A percentile compares a stretch with the other conserved stretches of the same genome.
Conservation (phyloP, 2,113 vertebrate species). For the Sander lucioperca region DNA sequence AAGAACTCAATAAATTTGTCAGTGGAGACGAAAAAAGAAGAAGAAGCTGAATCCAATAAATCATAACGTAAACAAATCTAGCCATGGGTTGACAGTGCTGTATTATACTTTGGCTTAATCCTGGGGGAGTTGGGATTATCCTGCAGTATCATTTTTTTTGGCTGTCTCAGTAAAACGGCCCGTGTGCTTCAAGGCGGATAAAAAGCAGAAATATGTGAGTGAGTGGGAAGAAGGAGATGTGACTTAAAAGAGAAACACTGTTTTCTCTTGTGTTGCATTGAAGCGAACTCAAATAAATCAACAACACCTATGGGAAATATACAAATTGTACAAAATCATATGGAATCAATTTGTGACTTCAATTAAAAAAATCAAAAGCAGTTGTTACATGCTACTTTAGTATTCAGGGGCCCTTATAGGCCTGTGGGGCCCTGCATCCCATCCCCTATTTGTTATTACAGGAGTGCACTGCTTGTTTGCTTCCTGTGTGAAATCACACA, state of each 20-base stretch:
- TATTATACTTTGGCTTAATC: conserved; percentile 69
- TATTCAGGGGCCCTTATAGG: conserved; percentile 33
- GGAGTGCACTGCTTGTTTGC: not conserved
- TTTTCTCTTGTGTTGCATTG: not conserved
- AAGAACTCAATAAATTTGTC: conserved; percentile 76
- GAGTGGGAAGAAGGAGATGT: conserved; percentile 12
- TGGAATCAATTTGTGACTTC: not conserved
- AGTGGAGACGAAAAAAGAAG: conserved; percentile 27
- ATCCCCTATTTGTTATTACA: conserved; percentile 31
- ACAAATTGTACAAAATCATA: not conserved
- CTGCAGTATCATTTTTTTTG: conserved; percentile 61
- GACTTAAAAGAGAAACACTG: conserved; percentile 1
- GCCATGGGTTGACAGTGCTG: conserved; percentile 72
- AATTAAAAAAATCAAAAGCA: conserved; percentile 13
- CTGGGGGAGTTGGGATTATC: conserved; percentile 71
- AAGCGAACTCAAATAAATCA: not conserved
- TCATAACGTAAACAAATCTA: conserved; percentile 77
- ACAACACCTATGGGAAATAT: not conserved
- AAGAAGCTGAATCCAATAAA: conserved; percentile 73
- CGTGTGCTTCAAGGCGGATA: conserved; percentile 32
- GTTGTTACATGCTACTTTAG: conserved; percentile 4
- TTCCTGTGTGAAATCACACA: conserved; percentile 19
- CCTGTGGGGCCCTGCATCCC: conserved; percentile 41
- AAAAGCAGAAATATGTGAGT: conserved; percentile 43
- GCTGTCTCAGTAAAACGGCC: conserved; percentile 52